These are phyloP conservation scores for Elysia chlorotica DNA, from an alignment of 1,140 invertebrate species.

Conservation along the genomic window DNA sequence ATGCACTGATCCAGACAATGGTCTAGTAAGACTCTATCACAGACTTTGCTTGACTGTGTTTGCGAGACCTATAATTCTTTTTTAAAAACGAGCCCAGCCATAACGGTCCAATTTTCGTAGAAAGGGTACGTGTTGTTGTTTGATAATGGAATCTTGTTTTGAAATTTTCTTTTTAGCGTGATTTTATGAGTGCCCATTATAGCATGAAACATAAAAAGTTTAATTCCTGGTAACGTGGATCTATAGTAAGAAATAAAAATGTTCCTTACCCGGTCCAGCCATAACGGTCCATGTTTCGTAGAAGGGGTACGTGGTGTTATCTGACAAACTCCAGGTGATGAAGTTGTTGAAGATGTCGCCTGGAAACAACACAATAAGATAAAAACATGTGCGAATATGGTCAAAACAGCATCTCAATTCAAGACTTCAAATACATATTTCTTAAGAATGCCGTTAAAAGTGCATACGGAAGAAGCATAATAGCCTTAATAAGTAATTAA, in stretches of 20 bases:
- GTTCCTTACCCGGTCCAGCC: constrained; percentile 35
- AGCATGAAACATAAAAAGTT: not conserved
- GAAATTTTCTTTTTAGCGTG: not conserved
- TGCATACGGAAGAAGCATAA: too few species aligned
- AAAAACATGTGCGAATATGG: too few species aligned
- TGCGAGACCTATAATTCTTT: not conserved
- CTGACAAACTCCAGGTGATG: constrained; percentile 48
- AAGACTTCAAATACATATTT: too few species aligned
- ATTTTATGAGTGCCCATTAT: not conserved
- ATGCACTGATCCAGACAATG: too few species aligned
- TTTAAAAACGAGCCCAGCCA: not conserved
- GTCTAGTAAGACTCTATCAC: too few species aligned
- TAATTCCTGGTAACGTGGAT: not conserved
- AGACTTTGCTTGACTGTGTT: too few species aligned
- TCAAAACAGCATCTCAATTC: too few species aligned
- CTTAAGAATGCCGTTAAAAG: too few species aligned
- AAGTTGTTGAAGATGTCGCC: constrained; percentile 51
- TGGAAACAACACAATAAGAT: too few species aligned
- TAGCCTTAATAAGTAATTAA: too few species aligned
- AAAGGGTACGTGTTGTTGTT: not conserved
- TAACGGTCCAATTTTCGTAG: not conserved
- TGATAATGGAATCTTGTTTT: not conserved
- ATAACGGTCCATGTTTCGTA: constrained; percentile 59
- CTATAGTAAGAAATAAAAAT: constrained; percentile 41
- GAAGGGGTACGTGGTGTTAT: constrained; percentile 54